phyloP scores from a whole-genome alignment of 2,113 vertebrate genomes.

The Rafetus swinhoei region DNA sequence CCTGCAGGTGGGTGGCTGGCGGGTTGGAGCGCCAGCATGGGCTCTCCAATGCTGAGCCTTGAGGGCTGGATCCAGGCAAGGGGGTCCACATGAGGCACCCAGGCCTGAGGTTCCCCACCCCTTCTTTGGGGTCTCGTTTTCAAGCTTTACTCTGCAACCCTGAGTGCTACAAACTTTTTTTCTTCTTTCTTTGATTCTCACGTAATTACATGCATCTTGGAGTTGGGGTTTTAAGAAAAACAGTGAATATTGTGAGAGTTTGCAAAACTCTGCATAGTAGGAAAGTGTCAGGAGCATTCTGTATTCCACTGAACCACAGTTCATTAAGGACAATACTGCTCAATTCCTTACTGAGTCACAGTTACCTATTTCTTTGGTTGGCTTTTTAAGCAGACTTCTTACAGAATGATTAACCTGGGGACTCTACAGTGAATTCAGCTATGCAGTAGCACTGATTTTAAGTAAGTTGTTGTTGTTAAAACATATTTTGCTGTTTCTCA shows the following conservation, averaged over 20 bases:
- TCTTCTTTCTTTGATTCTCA: not conserved
- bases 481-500: not conserved
- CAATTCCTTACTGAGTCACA: not conserved
- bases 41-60: too few relatives aligned
- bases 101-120: too few relatives aligned
- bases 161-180: not conserved
- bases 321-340: not conserved
- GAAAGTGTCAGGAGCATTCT: not conserved
- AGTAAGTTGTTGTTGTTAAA: not conserved
- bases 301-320: not conserved
- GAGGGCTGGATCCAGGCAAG: too few relatives aligned
- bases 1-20: too few relatives aligned
- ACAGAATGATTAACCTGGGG: not conserved
- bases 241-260: not conserved
- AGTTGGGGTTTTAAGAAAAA: not conserved
- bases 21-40: too few relatives aligned
- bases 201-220: fast-evolving
- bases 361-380: not conserved
- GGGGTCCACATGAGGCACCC: too few relatives aligned
- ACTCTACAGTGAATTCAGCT: not conserved
- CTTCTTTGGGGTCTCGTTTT: not conserved
- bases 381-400: not conserved
- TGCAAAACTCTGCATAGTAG: not conserved
- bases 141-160: not conserved
- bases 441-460: constrained; percentile 5